Percentiles rank a stretch among this genome's conserved stretches.
Conservation (phyloP, 2,113 vertebrate species). For the Madoqua kirkii region DNA sequence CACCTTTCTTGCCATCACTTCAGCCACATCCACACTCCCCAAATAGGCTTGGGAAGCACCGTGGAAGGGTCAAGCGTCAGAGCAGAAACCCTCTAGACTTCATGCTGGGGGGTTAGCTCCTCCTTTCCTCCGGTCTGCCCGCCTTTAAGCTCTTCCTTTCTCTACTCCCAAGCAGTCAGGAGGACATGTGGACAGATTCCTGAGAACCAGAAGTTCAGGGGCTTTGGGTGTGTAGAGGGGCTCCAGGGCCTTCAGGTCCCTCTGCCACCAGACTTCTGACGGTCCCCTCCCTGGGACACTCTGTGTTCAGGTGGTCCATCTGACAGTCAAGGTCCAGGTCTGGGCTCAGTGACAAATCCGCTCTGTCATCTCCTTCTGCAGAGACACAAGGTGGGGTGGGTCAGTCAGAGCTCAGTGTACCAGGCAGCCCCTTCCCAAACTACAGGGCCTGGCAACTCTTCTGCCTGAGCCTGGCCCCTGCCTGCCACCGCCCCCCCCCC, state of each 20-base stretch:
- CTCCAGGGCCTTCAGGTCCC: background rate
- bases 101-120: background rate
- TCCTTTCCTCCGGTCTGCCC: background rate
- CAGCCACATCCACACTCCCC: background rate
- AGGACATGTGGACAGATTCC: background rate
- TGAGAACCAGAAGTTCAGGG: constrained; percentile 30
- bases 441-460: background rate
- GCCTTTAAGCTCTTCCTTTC: background rate
- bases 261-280: background rate
- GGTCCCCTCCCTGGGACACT: background rate
- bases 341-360: constrained; percentile 87
- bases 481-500: fast-evolving
- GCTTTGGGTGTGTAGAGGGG: background rate
- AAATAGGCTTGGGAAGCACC: background rate
- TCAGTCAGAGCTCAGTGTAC: constrained; percentile 8
- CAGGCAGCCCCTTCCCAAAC: background rate
- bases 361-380: constrained; percentile 94
- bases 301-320: constrained; percentile 29
- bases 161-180: background rate
- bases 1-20: background rate
- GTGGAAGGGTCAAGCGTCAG: background rate
- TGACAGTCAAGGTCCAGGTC: constrained; percentile 10
- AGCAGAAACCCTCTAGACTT: constrained; percentile 2
- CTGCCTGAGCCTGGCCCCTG: background rate
- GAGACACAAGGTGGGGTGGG: constrained; percentile 48